Evolutionary conservation across 2,888 invertebrate species (phyloP), one percentile per base, ranked within the genome.

Genomic region (Ecdyonurus torrentis): DNA sequence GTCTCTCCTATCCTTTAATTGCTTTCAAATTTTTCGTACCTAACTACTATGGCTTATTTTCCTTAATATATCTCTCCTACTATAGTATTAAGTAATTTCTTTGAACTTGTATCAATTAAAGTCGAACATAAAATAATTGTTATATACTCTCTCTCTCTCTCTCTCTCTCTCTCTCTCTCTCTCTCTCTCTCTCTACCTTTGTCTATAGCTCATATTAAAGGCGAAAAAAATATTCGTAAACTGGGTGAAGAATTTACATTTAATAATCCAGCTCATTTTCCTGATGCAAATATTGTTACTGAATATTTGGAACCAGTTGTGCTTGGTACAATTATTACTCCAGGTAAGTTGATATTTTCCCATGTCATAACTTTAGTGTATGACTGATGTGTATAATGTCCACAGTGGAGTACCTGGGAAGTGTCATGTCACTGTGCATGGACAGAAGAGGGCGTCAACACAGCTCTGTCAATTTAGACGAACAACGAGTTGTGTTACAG

Each of bases 271-370:
- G 76, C 82, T 1, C 75, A 84, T 64, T 80, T 89, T 71, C 92
- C 92, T 0, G 83, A 87, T 59, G 72, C 76, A 1, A 67, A 74
- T 1, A 81, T 84, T 68, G 85, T 92, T 62, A 80, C 78, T 50
- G 87, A 90, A 74, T 87, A 84, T 71, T 86, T 82, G 70, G 96
- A 97, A 73, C 96, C 96, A 0, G 83, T 90, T 74, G 89, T 95
- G 1, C 75, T 84, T 76, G 92, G 90, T 60, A 95, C 94, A 2
- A 88, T 97, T 65, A 91, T 97, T 70, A 86, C 90, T 1, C 96
- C 96, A 62, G 77, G 79, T 76, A 74, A 70, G 24, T 72, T 15
- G 52, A 62, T 64, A 7, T 61, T n/a, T n/a, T n/a, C n/a, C n/a
- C n/a, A n/a, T n/a, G 19, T 24, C 23, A 23, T 2, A n/a, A 24